Evolutionary conservation across 2,888 invertebrate genomes (phyloP), one percentile per base, ranked within the genome.

Genomic region (Antheraea yamamai): DNA sequence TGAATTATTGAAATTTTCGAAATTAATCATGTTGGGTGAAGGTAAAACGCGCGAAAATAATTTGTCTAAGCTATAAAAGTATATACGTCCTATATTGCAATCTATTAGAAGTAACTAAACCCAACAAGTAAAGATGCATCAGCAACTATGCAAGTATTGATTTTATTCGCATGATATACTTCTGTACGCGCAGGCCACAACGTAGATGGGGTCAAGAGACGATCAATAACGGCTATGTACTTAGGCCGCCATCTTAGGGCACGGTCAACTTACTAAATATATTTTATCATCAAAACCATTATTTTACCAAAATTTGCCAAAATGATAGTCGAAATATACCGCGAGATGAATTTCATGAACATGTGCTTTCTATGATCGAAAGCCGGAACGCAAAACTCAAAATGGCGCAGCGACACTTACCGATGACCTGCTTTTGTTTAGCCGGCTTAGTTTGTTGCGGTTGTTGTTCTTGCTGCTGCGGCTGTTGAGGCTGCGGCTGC

Each of bases 381-480:
- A 82, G 80, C 82, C 83, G 83, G 86, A 88, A 89, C 81, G 85
- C 82, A 89, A 91, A 92, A 87, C 61, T 85, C 91, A 95, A 95
- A 88, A 95, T 95, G 94, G 94, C 94, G 94, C 88, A 90, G 91
- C 90, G 87, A 87, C 83, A 94, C 96, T 96, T 94, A 98, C 98
- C 98, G 95, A 98, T 97, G 95, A 98, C 96, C 96, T 97, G 97
- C 96, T 98, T 98, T 95, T 97, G 97, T 95, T 96, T 96, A 92
- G 95, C 96, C 95, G 96, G 96, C 96, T 95, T 95, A 88, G 93
- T 93, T 92, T 93, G 95, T 92, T 93, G 95, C 94, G 95, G 92
- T 90, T 94, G 95, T 83, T 81, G 78, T 85, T 89, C 91, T 95
- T 96, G 96, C 95, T 96, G 96, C 95, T 97, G 91, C 84, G 96